Evolutionary conservation across 2,888 invertebrate species (phyloP), one percentile per base, ranked within the genome.

Genomic region (Chrysolina haemoptera): DNA sequence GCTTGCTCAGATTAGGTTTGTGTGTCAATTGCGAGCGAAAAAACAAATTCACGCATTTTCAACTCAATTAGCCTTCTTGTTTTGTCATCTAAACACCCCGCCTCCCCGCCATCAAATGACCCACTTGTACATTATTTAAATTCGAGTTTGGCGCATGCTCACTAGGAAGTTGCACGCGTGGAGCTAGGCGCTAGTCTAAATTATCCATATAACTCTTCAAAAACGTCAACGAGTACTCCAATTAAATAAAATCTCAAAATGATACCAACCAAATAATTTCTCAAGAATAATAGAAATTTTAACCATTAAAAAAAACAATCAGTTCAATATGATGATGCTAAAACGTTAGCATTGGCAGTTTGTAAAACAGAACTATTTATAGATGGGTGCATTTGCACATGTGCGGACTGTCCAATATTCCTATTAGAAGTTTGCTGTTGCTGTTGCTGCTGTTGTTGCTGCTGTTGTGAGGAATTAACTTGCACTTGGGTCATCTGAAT

Each of bases 341-440:
- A 84, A 50, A 90, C 90, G 77, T 87, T 87, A 72, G 89, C 89
- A 74, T 90, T 90, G 62, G 90, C 90, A 53, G 90, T 89, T 67
- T 90, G 90, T 74, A 90, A 90, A 68, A 90, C 90, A n/a, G 90
- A 89, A 82, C 90, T 90, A 78, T 87, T 88, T 16, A 87, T 83
- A 53, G 85, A 83, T 55, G 83, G 84, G 70, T 85, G 87, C 78
- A 87, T 84, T 46, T 85, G 82, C 78, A 87, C 70, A 76, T 85
- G 85, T 3, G 78, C 73, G 11, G 80, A 66, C 72, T 85, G 85
- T 55, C 84, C 84, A 48, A 84, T 81, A 73, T 80, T 83, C 86
- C 86, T 80, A 86, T 86, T 11, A 86, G 86, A 73, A 87, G 85
- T 74, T 87, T 87, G 68, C 87, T 78, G 78, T 72, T 76, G 62